Percentiles rank a stretch among this genome's conserved stretches.
phyloP scores from a whole-genome alignment of 2,113 vertebrate genomes.

The Sula dactylatra region DNA sequence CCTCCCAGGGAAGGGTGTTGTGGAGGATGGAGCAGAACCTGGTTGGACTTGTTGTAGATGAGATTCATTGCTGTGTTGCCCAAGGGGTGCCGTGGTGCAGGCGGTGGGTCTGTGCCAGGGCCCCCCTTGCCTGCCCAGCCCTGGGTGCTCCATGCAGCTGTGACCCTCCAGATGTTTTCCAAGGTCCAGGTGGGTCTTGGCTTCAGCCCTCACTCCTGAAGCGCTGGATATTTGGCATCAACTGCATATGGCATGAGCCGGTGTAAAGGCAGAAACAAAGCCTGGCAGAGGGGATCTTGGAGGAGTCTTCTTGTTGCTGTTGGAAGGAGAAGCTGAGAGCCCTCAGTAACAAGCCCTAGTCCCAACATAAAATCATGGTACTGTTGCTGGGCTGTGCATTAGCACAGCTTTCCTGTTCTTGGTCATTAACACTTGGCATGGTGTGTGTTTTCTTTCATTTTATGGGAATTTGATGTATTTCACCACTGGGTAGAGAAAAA shows the following conservation, averaged over 20 bases:
- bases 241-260: background rate
- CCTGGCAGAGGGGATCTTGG: background rate
- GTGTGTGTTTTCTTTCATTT: slow-evolving; percentile 11
- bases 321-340: background rate
- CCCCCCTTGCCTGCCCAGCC: background rate
- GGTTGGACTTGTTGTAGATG: background rate
- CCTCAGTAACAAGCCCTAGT: background rate
- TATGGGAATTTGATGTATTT: slow-evolving; percentile 33
- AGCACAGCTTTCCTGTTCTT: background rate
- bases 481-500: background rate
- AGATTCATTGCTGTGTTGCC: background rate
- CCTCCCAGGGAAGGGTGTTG: background rate
- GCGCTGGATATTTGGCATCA: background rate
- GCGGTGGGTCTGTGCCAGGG: background rate
- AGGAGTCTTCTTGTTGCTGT: background rate
- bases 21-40: background rate
- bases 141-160: background rate
- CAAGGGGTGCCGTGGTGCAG: background rate
- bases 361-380: background rate
- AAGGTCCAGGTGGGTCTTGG: background rate
- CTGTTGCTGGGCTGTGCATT: background rate
- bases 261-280: background rate
- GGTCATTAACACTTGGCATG: background rate
- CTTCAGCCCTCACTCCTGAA: background rate
- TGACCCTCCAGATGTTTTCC: background rate